Conservation (phyloP, 2,888 invertebrate species). For the Danaus chrysippus region DNA sequence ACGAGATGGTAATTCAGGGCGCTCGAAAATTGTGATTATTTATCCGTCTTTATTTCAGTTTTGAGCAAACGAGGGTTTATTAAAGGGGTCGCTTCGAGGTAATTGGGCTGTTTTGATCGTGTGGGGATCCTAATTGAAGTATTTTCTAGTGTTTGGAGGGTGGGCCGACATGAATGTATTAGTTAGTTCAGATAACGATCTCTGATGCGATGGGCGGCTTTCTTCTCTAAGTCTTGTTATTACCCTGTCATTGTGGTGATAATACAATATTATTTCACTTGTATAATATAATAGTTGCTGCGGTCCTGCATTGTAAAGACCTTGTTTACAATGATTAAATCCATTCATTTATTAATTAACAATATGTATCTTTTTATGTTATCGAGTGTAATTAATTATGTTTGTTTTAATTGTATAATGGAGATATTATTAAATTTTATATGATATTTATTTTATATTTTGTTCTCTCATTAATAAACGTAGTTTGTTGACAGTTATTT, state of each 20-base stretch:
- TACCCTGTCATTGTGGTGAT: constrained; percentile 30
- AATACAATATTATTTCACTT: constrained; percentile 28
- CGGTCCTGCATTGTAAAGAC: constrained; percentile 4
- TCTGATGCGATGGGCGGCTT: constrained; percentile 41
- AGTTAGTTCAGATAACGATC: constrained; percentile 68
- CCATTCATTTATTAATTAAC: too few relatives aligned
- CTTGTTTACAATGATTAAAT: constrained; percentile 8
- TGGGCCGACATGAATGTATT: constrained; percentile 65
- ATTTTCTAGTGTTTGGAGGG: constrained; percentile 67
- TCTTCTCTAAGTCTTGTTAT: constrained; percentile 33
- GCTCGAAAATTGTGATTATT: constrained; percentile 70
- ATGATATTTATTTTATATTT: too few relatives aligned
- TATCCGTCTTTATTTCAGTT: constrained; percentile 64
- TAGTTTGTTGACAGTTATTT: too few relatives aligned
- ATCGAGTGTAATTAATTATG: too few relatives aligned
- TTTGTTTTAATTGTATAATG: too few relatives aligned
- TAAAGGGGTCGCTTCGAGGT: constrained; percentile 64
- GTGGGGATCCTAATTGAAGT: constrained; percentile 62
- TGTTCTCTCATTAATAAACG: too few relatives aligned
- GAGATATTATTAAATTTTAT: too few relatives aligned
- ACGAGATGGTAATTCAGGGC: constrained; percentile 70
- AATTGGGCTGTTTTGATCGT: constrained; percentile 75
- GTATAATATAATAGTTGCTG: constrained; percentile 13
- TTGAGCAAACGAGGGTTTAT: constrained; percentile 66
- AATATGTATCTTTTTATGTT: too few relatives aligned